Evolutionary conservation across 2,888 invertebrate genomes (phyloP).

Genomic region (Nomada flava): DNA sequence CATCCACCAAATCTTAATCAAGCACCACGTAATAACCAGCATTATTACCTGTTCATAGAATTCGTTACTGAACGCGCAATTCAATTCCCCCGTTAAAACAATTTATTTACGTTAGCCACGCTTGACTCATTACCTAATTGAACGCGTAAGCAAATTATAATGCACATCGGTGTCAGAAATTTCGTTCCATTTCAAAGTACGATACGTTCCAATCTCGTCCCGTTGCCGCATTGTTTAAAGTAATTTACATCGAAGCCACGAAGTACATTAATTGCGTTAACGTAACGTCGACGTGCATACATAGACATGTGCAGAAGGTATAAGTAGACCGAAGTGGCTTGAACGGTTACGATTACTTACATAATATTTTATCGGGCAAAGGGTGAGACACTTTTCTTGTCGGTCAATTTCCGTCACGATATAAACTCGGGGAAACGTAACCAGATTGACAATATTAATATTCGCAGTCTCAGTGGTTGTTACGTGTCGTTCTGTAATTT

Average conservation of each 20-base stretch:
- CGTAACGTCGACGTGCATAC: background rate
- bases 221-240: background rate
- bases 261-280: slow-evolving; percentile 14
- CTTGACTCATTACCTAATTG: slow-evolving; percentile 1
- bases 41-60: background rate
- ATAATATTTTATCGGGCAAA: background rate
- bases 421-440: slow-evolving; percentile 4
- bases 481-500: slow-evolving; percentile 11
- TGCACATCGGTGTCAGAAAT: background rate
- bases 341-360: background rate
- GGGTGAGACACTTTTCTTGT: background rate
- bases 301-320: background rate
- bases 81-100: background rate
- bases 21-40: too few species aligned
- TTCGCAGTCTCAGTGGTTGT: slow-evolving; percentile 1
- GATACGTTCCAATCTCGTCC: background rate
- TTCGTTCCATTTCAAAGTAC: background rate
- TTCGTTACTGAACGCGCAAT: background rate
- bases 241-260: background rate
- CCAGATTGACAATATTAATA: slow-evolving; percentile 10
- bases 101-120: background rate
- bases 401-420: slow-evolving; percentile 3
- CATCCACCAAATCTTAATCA: too few species aligned
- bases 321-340: background rate
- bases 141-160: slow-evolving; percentile 15